Evolutionary conservation across 2,888 invertebrate species (phyloP), one percentile per base, ranked within the genome.

Genomic region (Noctua janthe): DNA sequence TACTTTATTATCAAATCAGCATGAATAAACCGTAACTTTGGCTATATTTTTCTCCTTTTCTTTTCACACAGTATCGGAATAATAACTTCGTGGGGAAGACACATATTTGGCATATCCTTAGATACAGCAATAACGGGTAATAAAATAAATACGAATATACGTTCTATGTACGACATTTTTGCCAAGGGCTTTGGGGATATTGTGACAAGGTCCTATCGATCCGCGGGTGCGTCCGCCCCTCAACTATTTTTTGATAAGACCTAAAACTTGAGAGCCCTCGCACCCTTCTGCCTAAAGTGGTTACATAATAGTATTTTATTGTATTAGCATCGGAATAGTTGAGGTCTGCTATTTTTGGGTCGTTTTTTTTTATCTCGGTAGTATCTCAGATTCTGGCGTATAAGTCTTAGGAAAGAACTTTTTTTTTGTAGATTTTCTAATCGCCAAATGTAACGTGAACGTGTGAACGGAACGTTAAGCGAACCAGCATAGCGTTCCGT

Each of bases 281-380:
- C 76, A 80, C 82, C 82, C 81, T 77, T 82, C 71, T 67, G n/a
- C 66, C 76, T 71, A 74, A 80, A 79, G 74, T 76, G 69, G 82
- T 84, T 79, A 69, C 76, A 66, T 82, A 78, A 83, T 88, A 84
- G 80, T 80, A 85, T 87, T 88, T 90, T 80, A 88, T 87, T 80
- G 81, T 70, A 84, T 88, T 84, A 88, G 69, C 81, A 76, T 88
- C 74, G 74, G 73, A 90, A 84, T 85, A 71, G 81, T 64, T 11
- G 67, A 74, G 54, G 29, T 71, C 49, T 56, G 29, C 39, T 64
- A 74, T 67, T 74, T 74, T 70, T 54, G 62, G 66, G 29, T 59
- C 15, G 56, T 10, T 64, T 54, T 83, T 54, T 83, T 75, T 73
- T 51, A 56, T 64, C n/a, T 56, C 10, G 23, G 29, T 29, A 13